Conservation (phyloP, 1,140 invertebrate genomes). For the Bombus confusus region DNA sequence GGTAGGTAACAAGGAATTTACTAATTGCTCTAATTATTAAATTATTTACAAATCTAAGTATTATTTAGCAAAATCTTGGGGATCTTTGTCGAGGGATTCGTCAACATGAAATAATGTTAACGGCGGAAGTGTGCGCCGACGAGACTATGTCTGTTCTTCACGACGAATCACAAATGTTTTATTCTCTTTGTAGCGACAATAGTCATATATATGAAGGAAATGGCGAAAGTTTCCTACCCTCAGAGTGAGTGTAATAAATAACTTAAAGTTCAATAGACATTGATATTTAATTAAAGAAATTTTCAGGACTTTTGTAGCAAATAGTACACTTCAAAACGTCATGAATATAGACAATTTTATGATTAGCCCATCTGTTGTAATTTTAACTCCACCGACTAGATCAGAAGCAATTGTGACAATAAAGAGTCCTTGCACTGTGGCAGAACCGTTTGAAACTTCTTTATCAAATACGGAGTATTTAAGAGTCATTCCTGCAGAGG, state of each 20-base stretch:
- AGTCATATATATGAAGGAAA: slow-evolving; percentile 69
- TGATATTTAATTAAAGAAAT: background rate
- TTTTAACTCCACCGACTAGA: slow-evolving; percentile 58
- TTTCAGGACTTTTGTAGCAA: slow-evolving; percentile 44
- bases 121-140: slow-evolving; percentile 76
- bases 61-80: slow-evolving; percentile 76
- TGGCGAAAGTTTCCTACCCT: slow-evolving; percentile 75
- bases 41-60: slow-evolving; percentile 20
- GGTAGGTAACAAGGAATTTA: slow-evolving; percentile 63
- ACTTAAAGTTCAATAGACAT: background rate
- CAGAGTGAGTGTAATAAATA: slow-evolving; percentile 59
- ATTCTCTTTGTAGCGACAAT: slow-evolving; percentile 77
- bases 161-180: slow-evolving; percentile 78
- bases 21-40: background rate
- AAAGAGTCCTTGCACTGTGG: slow-evolving; percentile 57
- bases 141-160: slow-evolving; percentile 77
- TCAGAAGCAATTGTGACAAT: slow-evolving; percentile 69
- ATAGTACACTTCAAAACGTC: background rate
- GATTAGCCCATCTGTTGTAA: slow-evolving; percentile 58
- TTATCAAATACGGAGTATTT: slow-evolving; percentile 65
- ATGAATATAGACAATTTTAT: slow-evolving; percentile 58
- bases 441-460: slow-evolving; percentile 68
- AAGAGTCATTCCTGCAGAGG: slow-evolving; percentile 68
- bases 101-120: slow-evolving; percentile 77
- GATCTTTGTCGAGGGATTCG: slow-evolving; percentile 76